These are phyloP conservation scores for Melikaiella ostensackeni DNA, from an alignment of 2,888 invertebrate species.

Conservation along the genomic window DNA sequence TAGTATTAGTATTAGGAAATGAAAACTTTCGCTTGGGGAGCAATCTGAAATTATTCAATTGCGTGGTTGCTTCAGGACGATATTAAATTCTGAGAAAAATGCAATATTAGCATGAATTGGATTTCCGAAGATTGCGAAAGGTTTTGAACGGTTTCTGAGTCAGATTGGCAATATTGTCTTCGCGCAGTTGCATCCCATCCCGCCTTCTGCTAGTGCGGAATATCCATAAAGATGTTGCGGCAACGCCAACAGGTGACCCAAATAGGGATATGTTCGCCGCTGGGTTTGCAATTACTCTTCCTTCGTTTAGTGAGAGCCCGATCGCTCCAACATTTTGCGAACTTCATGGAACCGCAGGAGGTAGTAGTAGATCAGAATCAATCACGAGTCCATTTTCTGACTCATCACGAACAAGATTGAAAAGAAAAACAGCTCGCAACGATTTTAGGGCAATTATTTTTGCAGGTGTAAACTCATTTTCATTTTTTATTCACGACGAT, in stretches of 20 bases:
- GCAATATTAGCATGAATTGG: constrained; percentile 14
- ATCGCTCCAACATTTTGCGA: constrained; percentile 20
- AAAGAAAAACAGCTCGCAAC: constrained; percentile 19
- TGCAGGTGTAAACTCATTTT: background rate
- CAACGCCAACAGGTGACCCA: constrained; percentile 44
- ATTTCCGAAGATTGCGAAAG: constrained; percentile 4
- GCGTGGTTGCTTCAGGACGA: background rate
- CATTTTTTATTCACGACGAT: background rate
- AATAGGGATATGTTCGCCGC: constrained; percentile 44
- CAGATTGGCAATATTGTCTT: constrained; percentile 12
- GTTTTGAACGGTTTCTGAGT: background rate
- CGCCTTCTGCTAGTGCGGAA: constrained; percentile 37
- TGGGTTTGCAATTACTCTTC: constrained; percentile 49
- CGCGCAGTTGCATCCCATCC: constrained; percentile 17
- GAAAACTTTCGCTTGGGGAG: background rate
- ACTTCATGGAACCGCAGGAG: constrained; percentile 34
- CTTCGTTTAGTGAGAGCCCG: constrained; percentile 43
- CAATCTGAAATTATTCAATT: background rate
- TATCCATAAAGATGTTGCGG: constrained; percentile 22
- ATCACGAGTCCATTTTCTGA: constrained; percentile 34
- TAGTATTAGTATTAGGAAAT: background rate
- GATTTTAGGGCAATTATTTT: constrained; percentile 28
- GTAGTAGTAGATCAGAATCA: constrained; percentile 27
- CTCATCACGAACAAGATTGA: constrained; percentile 38
- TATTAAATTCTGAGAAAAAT: background rate